Conservation (phyloP, 1,140 invertebrate genomes). For the Saxidomus purpurata region DNA sequence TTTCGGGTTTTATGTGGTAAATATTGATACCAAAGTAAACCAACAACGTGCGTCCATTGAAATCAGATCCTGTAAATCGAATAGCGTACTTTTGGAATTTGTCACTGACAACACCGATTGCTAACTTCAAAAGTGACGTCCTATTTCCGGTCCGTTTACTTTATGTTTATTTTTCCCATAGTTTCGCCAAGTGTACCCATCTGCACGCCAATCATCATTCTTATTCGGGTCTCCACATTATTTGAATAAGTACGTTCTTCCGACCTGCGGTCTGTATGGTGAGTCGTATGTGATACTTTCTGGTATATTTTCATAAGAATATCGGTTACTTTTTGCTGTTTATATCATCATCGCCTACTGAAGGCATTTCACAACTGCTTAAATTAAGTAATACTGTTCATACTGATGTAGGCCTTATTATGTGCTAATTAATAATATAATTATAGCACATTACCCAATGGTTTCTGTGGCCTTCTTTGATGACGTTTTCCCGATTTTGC, state of each 20-base stretch:
- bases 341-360: no score
- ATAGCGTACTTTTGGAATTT: conserved; percentile 42
- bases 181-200: conserved; percentile 30
- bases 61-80: conserved; percentile 5
- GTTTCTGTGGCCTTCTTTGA: no score
- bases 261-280: background rate
- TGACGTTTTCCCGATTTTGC: no score
- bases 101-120: background rate
- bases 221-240: background rate
- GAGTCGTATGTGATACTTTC: conserved; percentile 7
- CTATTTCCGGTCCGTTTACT: background rate
- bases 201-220: conserved; percentile 23
- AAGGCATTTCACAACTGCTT: no score
- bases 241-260: background rate
- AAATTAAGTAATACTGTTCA: no score
- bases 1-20: conserved; percentile 26
- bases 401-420: no score
- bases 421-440: no score
- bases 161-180: background rate
- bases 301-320: conserved; percentile 12
- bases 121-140: conserved; percentile 8
- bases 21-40: conserved; percentile 17
- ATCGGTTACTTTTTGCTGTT: background rate
- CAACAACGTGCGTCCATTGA: conserved; percentile 9
- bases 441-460: no score